Base-by-base conservation (phyloP, 2,888 invertebrate genomes). In the Ophion obscuratus region DNA sequence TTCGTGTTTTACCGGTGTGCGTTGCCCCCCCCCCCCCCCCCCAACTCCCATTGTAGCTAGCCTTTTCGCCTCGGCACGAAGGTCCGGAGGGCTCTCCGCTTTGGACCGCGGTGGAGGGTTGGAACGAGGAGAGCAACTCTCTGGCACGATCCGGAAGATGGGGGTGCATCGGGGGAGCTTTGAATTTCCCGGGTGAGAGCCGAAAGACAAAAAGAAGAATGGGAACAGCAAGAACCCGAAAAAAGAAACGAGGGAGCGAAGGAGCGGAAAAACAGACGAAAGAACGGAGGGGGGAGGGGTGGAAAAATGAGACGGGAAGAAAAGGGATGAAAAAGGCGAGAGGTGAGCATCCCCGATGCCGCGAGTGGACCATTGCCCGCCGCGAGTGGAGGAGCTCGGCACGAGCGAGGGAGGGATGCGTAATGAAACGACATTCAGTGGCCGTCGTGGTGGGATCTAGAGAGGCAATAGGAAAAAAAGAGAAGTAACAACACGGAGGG, bases 391-490 rank as follows among this genome's bases (percentile, higher is more conserved):
- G 14, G 2, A 3, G 47, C 17, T 2, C 14, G 24, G 44, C 17
- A 59, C 27, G 81, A 17, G 86, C 40, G 9, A 7, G 1, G 90
- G 89, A 89, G 89, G 91, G 90, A 90, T 91, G 93, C 93, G 93
- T 93, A 93, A 93, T 93, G 93, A 93, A 93, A 93, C 93, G 93
- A 93, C 93, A 93, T 93, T 91, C 93, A 93, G 93, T 91, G 90
- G 91, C 87, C 84, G 70, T 87, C 87, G 70, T 87, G 77, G 87
- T 80, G 86, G 86, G 87, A 85, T 67, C 64, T 85, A 64, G 82
- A 73, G 67, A 61, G 73, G 78, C 77, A 78, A 84, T 83, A 62
- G 80, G 67, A 73, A 76, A 76, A 47, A 62, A 79, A 76, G 59
- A 40, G 75, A 27, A 53, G 68, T 11, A 47, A 10, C 47, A 47